Percentiles rank a stretch among this genome's conserved stretches.
Evolutionary conservation across 2,797 vertebrate species (phyloP).

Genomic region (Protonibea diacanthus): DNA sequence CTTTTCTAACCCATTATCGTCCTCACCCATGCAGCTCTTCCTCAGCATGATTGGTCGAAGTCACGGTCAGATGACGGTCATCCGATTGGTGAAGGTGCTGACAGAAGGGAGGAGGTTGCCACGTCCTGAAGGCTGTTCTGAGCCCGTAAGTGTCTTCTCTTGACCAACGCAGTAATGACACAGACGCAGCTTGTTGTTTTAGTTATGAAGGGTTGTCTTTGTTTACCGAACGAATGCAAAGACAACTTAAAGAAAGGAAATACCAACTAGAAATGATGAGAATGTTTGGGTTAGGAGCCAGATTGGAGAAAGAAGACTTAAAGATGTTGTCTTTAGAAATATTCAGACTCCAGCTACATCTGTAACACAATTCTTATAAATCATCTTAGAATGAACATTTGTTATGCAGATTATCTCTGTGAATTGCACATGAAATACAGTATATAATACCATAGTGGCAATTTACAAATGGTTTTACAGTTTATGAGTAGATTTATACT

Average conservation of each 20-base stretch:
- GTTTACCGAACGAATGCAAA: conserved; percentile 5
- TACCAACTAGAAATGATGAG: background rate
- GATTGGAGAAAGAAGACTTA: too few relatives aligned
- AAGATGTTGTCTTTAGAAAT: too few relatives aligned
- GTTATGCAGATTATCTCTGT: background rate
- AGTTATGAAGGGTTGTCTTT: background rate
- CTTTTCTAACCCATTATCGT: conserved; percentile 3
- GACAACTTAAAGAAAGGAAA: background rate
- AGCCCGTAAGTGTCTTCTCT: conserved; percentile 82
- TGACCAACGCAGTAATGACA: background rate
- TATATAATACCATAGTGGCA: background rate
- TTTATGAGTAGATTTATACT: background rate
- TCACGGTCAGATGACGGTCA: conserved; percentile 96
- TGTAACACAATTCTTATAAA: background rate
- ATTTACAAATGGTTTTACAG: background rate
- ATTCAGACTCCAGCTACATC: too few relatives aligned
- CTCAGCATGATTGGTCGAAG: conserved; percentile 91
- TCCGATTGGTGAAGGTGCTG: conserved; percentile 89
- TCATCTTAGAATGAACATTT: too few relatives aligned
- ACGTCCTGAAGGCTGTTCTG: conserved; percentile 87
- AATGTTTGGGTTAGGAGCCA: background rate
- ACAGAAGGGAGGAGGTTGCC: conserved; percentile 92
- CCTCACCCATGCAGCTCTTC: conserved; percentile 86
- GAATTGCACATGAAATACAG: background rate
- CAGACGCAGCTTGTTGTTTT: background rate